A percentile compares a stretch with the other conserved stretches of the same genome.
These are phyloP conservation scores for Vimba vimba DNA, from an alignment of 2,113 vertebrate species.

Conservation along the genomic window DNA sequence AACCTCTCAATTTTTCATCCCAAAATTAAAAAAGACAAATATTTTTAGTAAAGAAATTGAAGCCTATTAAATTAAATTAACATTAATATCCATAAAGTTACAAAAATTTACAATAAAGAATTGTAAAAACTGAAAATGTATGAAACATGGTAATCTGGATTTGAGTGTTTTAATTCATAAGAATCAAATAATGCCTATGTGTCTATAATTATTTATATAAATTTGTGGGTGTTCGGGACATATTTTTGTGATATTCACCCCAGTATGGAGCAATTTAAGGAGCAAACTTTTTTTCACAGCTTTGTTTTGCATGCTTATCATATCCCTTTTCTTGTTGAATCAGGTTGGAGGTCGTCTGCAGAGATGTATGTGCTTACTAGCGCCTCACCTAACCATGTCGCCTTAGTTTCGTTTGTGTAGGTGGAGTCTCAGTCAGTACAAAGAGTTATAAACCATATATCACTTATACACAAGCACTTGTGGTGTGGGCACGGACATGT, in stretches of 20 bases:
- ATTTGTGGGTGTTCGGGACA: background rate
- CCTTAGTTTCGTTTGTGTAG: slow-evolving; percentile 31
- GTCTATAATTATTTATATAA: background rate
- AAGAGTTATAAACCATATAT: background rate
- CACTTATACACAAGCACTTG: slow-evolving; percentile 3
- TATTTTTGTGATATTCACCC: background rate
- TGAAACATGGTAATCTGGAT: background rate
- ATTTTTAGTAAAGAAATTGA: no score
- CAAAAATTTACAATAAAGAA: background rate
- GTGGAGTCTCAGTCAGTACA: slow-evolving; percentile 33
- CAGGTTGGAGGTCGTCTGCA: background rate
- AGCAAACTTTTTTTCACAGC: no score
- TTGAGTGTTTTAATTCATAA: background rate
- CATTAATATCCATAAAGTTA: background rate
- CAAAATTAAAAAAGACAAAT: background rate
- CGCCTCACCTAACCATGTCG: slow-evolving; percentile 5
- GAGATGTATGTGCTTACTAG: background rate
- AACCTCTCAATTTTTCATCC: background rate
- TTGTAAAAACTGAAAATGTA: background rate
- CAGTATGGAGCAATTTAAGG: background rate
- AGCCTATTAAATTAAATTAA: no score
- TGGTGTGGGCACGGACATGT: slow-evolving; percentile 36
- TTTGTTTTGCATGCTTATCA: background rate
- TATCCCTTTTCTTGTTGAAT: background rate
- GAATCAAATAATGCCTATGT: background rate